Base-by-base conservation (phyloP, 2,797 vertebrate species). In the Vultur gryphus region DNA sequence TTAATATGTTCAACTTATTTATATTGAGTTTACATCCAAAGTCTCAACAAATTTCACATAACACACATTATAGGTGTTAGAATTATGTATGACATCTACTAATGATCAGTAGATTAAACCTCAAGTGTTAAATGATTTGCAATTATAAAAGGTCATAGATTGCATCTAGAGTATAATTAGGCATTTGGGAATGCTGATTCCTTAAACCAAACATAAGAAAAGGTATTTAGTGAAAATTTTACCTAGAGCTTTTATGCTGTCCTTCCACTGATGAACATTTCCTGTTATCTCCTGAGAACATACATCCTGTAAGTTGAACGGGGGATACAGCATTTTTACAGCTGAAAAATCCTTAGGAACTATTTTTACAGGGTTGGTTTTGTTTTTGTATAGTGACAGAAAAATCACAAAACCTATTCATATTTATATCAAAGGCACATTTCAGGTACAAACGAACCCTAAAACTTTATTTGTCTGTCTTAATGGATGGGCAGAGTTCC, bases 131-230 rank as follows among this genome's bases (percentile, higher is more conserved):
- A 84, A 81, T 71, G 35, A 95, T 89, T 90, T 93, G 65, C 46
- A 96, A 80, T 93, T 92, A 85, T 87, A 87, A 92, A 79, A 96
- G 67, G 75, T 95, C 75, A 90, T 61, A 85, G 51, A 87, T 61
- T 83, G 55, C 41, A 94, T 91, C 58, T 88, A 29, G 8, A 84
- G 43, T 44, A 87, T 90, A 92, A 95, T 92, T 85, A 87, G 81
- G 54, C 86, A 71, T 91, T 91, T 87, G 67, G 75, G 80, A 94
- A 76, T 93, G 6, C 11, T 11, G 6, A 5, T 43, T 84, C 39
- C 26, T 96, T 67, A 71, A 93, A 80, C 3, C 5, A 83, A 93
- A 80, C 4, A 19, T 24, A 48, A 55, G 18, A 87, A 84, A 94
- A 84, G 0, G 7, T 58, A 52, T 57, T 84, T 51, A 37, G 18